Conservation (phyloP, 2,888 invertebrate genomes). For the Chirona hameri region DNA sequence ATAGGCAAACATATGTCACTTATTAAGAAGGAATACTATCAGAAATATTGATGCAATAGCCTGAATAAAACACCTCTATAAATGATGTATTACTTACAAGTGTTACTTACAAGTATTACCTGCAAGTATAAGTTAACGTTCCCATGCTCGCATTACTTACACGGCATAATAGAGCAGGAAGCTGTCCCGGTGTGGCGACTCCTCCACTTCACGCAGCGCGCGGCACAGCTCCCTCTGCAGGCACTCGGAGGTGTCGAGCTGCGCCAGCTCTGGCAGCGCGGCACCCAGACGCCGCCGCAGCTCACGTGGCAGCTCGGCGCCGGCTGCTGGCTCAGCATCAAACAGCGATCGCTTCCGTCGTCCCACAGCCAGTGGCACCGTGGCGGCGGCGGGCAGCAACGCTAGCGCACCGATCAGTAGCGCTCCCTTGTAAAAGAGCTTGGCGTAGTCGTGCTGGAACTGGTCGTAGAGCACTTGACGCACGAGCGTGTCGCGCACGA, state of each 20-base stretch:
- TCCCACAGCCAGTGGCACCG: not conserved
- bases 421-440: slow-evolving; percentile 39
- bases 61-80: too few species aligned
- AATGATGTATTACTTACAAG: too few species aligned
- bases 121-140: too few species aligned
- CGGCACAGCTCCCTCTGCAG: slow-evolving; percentile 23
- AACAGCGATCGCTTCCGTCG: not conserved
- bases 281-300: not conserved
- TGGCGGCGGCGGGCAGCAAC: slow-evolving; percentile 34
- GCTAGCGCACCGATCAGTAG: slow-evolving; percentile 39
- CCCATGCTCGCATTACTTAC: not conserved
- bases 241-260: not conserved
- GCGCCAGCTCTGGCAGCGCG: not conserved
- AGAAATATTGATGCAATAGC: too few species aligned
- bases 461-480: slow-evolving; percentile 35
- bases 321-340: not conserved
- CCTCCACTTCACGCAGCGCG: slow-evolving; percentile 1
- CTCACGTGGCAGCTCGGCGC: not conserved
- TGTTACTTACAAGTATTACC: too few species aligned
- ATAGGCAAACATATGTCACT: too few species aligned
- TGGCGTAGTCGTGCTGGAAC: slow-evolving; percentile 34
- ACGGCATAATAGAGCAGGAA: slow-evolving; percentile 23
- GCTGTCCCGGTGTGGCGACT: slow-evolving; percentile 1
- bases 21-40: too few species aligned
- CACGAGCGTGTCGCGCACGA: slow-evolving; percentile 33